Evolutionary conservation across 2,113 vertebrate genomes (phyloP), one percentile per base, ranked within the genome.

Genomic region (Menura novaehollandiae): DNA sequence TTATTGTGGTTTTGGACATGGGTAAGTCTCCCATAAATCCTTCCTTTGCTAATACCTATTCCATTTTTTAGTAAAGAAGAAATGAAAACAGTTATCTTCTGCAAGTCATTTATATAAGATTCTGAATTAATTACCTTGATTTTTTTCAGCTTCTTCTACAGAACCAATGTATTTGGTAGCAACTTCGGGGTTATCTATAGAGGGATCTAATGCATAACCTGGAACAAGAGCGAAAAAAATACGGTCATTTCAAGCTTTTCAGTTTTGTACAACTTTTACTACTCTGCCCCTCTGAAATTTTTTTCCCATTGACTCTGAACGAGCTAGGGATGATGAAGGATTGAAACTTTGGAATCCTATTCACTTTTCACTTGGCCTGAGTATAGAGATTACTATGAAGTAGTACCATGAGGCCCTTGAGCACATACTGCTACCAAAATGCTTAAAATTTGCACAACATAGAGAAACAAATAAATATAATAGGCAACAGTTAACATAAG

Each of bases 131-230:
- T 95, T 98, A 99, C 99, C 99, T 99, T 99, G 99, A 94, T 99
- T 99, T 97, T 99, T 99, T 96, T 99, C 99, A 46, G 99, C 99
- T 93, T 99, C 99, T 63, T 99, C 99, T 63, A 99, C 98, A 66
- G 99, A 99, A 43, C 99, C 99, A 91, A 99, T 99, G 71, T 99
- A 99, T 90, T 96, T 98, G 87, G 51, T 98, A 84, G 98, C 81
- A 26, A 98, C 95, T 72, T 99, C 98, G 75, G 98, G 98, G 87
- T 97, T 98, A 97, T 99, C 99, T 95, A 99, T 98, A 52, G 99
- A 99, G 33, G 99, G 99, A 97, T 99, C 99, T 92, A 99, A 97
- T 21, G 99, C 99, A 94, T 99, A 99, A 91, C 99, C 99, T 99
- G 91, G 33, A 79, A 91, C 30, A 96, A 58, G 18, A 58, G n/a